Evolutionary conservation across 1,140 invertebrate species (phyloP).

Genomic region (Caenorhabditis briggsae): DNA sequence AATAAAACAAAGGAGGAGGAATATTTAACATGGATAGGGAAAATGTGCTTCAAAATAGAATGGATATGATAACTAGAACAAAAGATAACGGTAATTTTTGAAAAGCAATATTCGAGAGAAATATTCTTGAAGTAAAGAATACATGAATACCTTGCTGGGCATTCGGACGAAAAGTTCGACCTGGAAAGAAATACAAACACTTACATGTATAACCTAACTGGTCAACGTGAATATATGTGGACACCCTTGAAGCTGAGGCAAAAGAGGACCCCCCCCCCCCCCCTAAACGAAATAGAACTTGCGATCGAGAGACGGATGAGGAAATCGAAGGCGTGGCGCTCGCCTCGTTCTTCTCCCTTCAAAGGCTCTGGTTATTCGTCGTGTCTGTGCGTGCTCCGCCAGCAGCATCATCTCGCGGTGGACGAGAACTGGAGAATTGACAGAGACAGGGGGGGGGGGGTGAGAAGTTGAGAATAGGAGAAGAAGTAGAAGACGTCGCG

Average conservation of each 20-base stretch:
- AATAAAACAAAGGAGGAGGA: not conserved
- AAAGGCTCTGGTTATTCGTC: not conserved
- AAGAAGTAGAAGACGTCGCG: slow-evolving; percentile 50
- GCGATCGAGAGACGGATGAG: not conserved
- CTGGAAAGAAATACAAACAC: not conserved
- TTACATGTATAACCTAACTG: slow-evolving; percentile 38
- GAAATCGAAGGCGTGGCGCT: slow-evolving; percentile 46
- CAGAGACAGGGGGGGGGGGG: not conserved
- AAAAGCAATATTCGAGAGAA: no score
- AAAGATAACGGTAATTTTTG: no score
- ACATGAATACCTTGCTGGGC: no score
- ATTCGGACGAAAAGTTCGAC: no score
- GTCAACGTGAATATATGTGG: slow-evolving; percentile 51
- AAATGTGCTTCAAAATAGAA: no score
- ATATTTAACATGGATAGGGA: no score
- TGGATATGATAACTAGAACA: no score
- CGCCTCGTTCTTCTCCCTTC: slow-evolving; percentile 18
- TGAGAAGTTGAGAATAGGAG: slow-evolving; percentile 47
- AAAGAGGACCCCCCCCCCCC: not conserved
- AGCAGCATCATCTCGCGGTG: slow-evolving; percentile 1
- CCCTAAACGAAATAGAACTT: not conserved
- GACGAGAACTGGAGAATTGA: slow-evolving; percentile 5
- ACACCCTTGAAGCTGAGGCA: slow-evolving; percentile 10
- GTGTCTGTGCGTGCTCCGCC: slow-evolving; percentile 53
- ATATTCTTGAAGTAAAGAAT: no score